Percentiles rank a stretch among this genome's conserved stretches.
These are phyloP conservation scores for Tenrec ecaudatus DNA, from an alignment of 2,113 vertebrate species.

Conservation along the genomic window DNA sequence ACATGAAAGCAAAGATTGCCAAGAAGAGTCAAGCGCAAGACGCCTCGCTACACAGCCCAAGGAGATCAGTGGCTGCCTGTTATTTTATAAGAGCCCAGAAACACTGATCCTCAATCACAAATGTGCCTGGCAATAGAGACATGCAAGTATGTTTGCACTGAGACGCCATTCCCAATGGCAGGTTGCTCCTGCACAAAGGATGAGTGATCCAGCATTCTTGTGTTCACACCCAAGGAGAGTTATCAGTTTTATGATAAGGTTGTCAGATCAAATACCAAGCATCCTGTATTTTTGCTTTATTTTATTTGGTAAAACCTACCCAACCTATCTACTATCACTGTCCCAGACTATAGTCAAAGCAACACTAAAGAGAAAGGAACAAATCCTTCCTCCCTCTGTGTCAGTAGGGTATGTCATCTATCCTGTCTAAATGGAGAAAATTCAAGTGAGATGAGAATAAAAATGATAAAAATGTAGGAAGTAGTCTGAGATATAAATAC, in stretches of 20 bases:
- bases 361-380: conserved; percentile 20
- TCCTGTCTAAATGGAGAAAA: background rate
- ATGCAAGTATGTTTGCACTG: background rate
- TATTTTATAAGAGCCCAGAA: background rate
- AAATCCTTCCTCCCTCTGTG: background rate
- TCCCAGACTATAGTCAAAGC: background rate
- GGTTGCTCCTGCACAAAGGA: background rate
- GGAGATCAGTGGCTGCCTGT: background rate
- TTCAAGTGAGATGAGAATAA: background rate
- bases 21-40: background rate
- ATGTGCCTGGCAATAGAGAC: background rate
- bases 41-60: background rate
- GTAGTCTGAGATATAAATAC: background rate
- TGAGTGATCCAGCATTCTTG: background rate
- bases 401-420: background rate
- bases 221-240: background rate
- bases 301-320: background rate
- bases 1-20: background rate
- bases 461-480: background rate
- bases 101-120: background rate
- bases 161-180: background rate
- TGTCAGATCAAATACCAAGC: conserved; percentile 42
- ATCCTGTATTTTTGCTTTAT: background rate
- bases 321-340: background rate
- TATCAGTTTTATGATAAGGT: background rate